These are phyloP conservation scores for Anoplius nigerrimus DNA, from an alignment of 2,888 invertebrate species.

Conservation along the genomic window DNA sequence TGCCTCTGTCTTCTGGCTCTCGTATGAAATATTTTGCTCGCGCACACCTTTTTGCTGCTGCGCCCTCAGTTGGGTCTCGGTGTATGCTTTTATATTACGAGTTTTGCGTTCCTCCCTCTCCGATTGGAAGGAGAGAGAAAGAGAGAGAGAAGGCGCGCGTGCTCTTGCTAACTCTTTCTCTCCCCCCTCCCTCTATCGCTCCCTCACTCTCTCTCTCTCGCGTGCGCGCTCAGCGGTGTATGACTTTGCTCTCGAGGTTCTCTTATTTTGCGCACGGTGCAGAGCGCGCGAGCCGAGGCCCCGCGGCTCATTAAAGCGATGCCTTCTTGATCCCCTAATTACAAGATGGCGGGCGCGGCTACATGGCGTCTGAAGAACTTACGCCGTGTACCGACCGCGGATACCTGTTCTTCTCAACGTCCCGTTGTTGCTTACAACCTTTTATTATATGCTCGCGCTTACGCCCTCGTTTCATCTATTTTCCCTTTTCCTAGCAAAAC, in stretches of 20 bases:
- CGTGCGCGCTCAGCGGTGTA: background rate
- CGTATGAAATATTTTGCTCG: constrained; percentile 62
- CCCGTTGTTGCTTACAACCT: background rate
- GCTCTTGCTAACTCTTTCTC: background rate
- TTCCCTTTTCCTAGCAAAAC: background rate
- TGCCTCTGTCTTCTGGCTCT: constrained; percentile 25
- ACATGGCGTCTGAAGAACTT: constrained; percentile 62
- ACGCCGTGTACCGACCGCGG: constrained; percentile 20
- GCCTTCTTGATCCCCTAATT: constrained; percentile 72
- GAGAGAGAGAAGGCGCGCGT: too few species aligned
- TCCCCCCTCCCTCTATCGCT: constrained; percentile 4
- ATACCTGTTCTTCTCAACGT: constrained; percentile 7
- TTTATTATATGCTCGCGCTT: background rate
- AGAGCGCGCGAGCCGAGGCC: constrained; percentile 49
- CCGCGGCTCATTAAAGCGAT: constrained; percentile 70
- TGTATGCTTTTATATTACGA: constrained; percentile 50
- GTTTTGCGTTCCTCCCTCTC: constrained; percentile 47
- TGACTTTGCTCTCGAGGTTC: background rate
- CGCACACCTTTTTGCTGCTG: constrained; percentile 49
- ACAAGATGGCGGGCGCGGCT: constrained; percentile 71
- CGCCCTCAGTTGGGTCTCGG: constrained; percentile 24
- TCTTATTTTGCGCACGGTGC: constrained; percentile 22
- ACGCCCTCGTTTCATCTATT: background rate
- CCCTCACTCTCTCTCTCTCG: constrained; percentile 31
- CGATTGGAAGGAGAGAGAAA: background rate